Percentiles rank a stretch among this genome's conserved stretches.
phyloP scores from a whole-genome alignment of 1,140 invertebrate species.

The Gryllus bimaculatus region DNA sequence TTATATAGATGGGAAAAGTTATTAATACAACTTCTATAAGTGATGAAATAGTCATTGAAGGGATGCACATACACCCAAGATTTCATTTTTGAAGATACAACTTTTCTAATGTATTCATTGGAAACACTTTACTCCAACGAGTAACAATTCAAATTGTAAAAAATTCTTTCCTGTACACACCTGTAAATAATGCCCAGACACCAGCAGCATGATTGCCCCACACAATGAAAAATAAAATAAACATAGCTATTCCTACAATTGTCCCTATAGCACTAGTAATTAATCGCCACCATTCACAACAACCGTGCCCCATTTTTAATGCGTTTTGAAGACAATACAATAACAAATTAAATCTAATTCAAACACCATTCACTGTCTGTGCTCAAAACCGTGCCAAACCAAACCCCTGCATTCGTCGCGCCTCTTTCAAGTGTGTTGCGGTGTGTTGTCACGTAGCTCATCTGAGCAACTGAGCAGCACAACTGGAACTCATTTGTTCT shows the following conservation, averaged over 20 bases:
- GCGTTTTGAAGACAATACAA: too few species aligned
- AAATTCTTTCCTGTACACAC: not conserved
- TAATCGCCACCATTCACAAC: not conserved
- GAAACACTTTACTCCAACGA: not conserved
- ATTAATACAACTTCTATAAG: not conserved
- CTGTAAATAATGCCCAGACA: not conserved
- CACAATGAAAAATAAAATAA: not conserved
- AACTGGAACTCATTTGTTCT: too few species aligned
- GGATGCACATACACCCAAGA: not conserved
- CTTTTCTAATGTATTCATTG: not conserved
- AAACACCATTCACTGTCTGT: too few species aligned
- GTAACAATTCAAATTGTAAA: not conserved
- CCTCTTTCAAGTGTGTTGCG: too few species aligned
- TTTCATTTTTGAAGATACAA: not conserved
- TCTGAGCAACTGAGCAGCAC: too few species aligned
- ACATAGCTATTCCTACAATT: not conserved
- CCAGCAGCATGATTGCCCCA: not conserved
- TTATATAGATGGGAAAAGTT: not conserved
- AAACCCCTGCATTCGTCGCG: too few species aligned
- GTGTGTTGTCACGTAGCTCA: too few species aligned
- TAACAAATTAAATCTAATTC: too few species aligned
- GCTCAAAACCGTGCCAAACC: too few species aligned
- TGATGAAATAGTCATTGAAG: not conserved
- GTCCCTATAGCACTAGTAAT: not conserved
- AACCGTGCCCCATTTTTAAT: not conserved